These are phyloP conservation scores for Verasper variegatus DNA, from an alignment of 2,113 vertebrate genomes.

Conservation along the genomic window DNA sequence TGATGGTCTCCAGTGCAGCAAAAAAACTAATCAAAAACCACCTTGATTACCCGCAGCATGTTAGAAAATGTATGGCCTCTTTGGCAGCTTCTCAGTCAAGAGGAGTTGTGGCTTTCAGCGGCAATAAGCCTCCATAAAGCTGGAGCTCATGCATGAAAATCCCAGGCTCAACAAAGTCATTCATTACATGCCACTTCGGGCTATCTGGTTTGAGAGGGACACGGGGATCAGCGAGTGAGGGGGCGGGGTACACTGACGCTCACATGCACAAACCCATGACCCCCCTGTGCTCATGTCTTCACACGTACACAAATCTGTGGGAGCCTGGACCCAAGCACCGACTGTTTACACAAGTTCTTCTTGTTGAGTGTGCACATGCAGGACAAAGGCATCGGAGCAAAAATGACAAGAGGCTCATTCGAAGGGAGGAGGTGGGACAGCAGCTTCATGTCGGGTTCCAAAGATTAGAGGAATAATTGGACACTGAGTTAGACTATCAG, in stretches of 20 bases:
- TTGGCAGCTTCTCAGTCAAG: slow-evolving; percentile 23
- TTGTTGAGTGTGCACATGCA: neutral
- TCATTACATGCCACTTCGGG: slow-evolving; percentile 44
- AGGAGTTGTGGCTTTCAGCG: slow-evolving; percentile 24
- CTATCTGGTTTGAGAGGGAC: slow-evolving; percentile 23
- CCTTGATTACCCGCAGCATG: neutral
- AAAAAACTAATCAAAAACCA: neutral
- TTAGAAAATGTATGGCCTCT: slow-evolving; percentile 4
- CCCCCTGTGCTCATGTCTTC: slow-evolving; percentile 16
- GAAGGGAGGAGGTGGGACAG: neutral
- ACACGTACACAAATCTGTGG: slow-evolving; percentile 12
- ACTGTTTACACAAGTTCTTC: slow-evolving; percentile 18
- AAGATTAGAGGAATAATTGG: neutral
- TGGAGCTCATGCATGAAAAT: slow-evolving; percentile 69
- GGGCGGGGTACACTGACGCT: neutral
- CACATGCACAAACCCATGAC: slow-evolving; percentile 41
- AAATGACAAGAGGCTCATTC: neutral
- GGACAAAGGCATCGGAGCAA: slow-evolving; percentile 7
- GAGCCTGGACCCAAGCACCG: neutral
- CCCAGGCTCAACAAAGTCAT: slow-evolving; percentile 63
- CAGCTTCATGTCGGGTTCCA: neutral
- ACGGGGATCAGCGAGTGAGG: slow-evolving; percentile 1
- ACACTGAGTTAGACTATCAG: too few species aligned
- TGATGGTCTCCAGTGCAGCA: neutral
- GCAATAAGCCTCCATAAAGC: slow-evolving; percentile 52